Evolutionary conservation across 2,888 invertebrate species (phyloP).

Genomic region (Drosophila macrothrix): DNA sequence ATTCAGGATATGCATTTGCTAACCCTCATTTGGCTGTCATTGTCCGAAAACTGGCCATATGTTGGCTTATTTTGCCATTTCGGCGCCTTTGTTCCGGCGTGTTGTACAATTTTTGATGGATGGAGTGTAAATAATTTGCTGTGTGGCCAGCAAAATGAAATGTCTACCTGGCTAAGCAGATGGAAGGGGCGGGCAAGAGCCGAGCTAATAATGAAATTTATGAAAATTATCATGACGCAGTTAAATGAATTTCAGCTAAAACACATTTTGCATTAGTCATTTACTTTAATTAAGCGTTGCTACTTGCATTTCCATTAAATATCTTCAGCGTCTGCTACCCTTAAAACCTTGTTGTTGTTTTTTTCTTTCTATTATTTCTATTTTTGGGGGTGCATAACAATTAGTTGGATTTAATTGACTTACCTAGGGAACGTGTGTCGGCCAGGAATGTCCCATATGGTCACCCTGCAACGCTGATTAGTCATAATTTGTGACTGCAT

Average conservation of each 20-base stretch:
- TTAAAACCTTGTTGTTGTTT: not conserved
- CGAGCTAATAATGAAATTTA: conserved; percentile 42
- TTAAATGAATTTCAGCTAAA: conserved; percentile 29
- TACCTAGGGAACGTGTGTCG: conserved; percentile 16
- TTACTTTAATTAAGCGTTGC: conserved; percentile 54
- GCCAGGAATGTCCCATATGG: conserved; percentile 58
- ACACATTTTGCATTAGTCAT: conserved; percentile 56
- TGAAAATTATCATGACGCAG: conserved; percentile 39
- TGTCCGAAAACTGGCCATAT: conserved; percentile 44
- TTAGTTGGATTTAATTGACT: conserved; percentile 55
- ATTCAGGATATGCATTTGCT: conserved; percentile 19
- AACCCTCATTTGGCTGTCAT: conserved; percentile 25
- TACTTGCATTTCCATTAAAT: conserved; percentile 29
- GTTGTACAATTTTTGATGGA: conserved; percentile 51
- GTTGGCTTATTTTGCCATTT: conserved; percentile 55
- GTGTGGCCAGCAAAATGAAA: conserved; percentile 44
- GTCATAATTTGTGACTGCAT: conserved; percentile 56
- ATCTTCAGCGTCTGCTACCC: conserved; percentile 11
- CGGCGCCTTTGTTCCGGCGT: conserved; percentile 45
- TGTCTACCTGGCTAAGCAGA: conserved; percentile 36
- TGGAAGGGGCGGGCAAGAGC: conserved; percentile 3
- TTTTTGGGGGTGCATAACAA: conserved; percentile 43
- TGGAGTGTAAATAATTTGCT: conserved; percentile 58
- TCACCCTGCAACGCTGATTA: conserved; percentile 50
- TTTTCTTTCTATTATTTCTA: not conserved